Evolutionary conservation across 2,113 vertebrate species (phyloP), one percentile per base, ranked within the genome.

Genomic region (Cyanocitta stelleri): DNA sequence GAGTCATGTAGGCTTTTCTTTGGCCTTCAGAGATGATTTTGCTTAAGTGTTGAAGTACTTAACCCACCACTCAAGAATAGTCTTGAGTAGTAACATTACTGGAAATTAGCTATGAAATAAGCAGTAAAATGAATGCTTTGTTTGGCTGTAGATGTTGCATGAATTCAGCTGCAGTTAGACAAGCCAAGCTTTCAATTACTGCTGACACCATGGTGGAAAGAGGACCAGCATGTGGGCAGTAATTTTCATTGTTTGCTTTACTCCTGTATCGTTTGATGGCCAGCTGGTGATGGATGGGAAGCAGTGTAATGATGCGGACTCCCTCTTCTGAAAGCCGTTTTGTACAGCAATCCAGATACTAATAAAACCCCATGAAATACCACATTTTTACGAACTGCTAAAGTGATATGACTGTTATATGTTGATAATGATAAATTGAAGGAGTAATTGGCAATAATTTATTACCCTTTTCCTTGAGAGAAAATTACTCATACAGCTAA

Each of bases 211-310:
- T 16, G 85, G 63, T 49, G 58, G 67, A 68, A 90, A 90, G 43
- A 85, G 41, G 43, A 71, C 51, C 59, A 91, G 83, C 63, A 89
- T 89, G 86, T 92, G 91, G 76, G 94, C 89, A 93, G 75, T 91
- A 93, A 91, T 94, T 94, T 94, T 94, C 74, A 52, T 79, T 90
- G 78, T 93, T 96, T 94, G 58, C 69, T 95, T 93, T 93, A 85
- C 59, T 91, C 78, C 63, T 90, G n/a, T 71, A 93, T 62, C 33
- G 62, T 93, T 77, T 91, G 67, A 83, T 88, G 90, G 85, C 93
- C 81, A 95, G 81, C 87, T 96, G 89, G 62, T 89, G 91, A 95
- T 89, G 62, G 66, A 95, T 87, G 74, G 46, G 68, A 94, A 83
- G 75, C 59, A 74, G 55, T 41, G 63, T 52, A 95, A 91, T 63